These are phyloP conservation scores for Xenops minutus DNA, from an alignment of 2,797 vertebrate genomes.

Conservation along the genomic window DNA sequence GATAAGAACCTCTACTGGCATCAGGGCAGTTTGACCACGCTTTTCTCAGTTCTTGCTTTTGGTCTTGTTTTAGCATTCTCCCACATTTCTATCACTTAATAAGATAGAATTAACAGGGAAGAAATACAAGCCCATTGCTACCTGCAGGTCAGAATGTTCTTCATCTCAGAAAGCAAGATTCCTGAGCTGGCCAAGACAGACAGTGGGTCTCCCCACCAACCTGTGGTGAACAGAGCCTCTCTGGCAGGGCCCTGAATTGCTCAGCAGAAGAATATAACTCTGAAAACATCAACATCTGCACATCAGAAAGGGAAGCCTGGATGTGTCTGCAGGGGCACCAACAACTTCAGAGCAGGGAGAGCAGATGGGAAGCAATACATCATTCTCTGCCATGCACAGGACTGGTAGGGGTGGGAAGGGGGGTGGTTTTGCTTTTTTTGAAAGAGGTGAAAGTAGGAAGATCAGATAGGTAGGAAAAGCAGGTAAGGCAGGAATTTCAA, in stretches of 20 bases:
- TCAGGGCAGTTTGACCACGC: not conserved
- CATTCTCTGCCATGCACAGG: not conserved
- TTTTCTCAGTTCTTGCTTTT: not conserved
- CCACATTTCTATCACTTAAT: not conserved
- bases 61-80: not conserved
- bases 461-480: constrained; percentile 17
- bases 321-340: not conserved
- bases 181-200: not conserved
- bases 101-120: not conserved
- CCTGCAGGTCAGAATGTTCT: not conserved
- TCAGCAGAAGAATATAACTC: not conserved
- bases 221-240: not conserved
- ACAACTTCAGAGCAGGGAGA: not conserved
- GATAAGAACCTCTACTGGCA: not conserved
- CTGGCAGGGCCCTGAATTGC: not conserved
- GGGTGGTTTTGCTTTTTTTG: not conserved
- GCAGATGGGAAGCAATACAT: not conserved
- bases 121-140: not conserved
- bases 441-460: not conserved
- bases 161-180: not conserved
- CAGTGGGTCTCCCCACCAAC: not conserved
- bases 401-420: not conserved
- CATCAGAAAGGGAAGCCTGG: not conserved
- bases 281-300: not conserved
- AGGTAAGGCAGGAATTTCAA: constrained; percentile 39